Evolutionary conservation across 2,113 vertebrate species (phyloP).

Genomic region (Thalassarche chlororhynchos): DNA sequence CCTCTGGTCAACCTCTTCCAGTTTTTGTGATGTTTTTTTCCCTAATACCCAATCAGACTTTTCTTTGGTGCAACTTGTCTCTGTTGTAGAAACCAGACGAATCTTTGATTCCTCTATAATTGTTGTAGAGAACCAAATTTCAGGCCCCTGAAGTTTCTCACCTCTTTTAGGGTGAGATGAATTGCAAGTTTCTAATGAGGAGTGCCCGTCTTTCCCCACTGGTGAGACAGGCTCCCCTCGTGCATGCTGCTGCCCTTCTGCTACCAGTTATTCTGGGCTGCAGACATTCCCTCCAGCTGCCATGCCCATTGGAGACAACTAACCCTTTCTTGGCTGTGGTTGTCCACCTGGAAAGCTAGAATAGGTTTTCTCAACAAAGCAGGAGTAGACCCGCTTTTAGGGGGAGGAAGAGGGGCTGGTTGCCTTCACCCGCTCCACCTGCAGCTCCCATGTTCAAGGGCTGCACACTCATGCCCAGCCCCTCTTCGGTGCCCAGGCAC

Average conservation of each 20-base stretch:
- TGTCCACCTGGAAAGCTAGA: not conserved
- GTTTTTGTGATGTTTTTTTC: not conserved
- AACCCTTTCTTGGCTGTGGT: not conserved
- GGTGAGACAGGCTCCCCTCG: not conserved
- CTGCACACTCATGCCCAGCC: not conserved
- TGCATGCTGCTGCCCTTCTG: not conserved
- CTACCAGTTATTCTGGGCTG: not conserved
- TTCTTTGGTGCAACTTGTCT: not conserved
- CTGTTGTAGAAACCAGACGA: not conserved
- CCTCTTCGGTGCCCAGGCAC: rapidly evolving
- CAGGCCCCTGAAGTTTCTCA: not conserved
- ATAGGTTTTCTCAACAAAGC: not conserved
- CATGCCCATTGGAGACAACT: not conserved
- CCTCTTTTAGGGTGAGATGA: not conserved
- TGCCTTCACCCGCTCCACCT: not conserved
- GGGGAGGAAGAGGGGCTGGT: not conserved
- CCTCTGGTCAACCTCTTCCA: not conserved
- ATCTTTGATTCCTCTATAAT: not conserved
- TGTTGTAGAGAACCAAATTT: not conserved
- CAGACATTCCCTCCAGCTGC: not conserved
- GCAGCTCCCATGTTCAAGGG: not conserved
- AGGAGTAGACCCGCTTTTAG: not conserved
- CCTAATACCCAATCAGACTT: not conserved
- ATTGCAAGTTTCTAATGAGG: not conserved
- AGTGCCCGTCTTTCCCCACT: not conserved